A percentile compares a stretch with the other conserved stretches of the same genome.
phyloP scores from a whole-genome alignment of 2,888 invertebrate species.

The Peribatodes rhomboidaria region DNA sequence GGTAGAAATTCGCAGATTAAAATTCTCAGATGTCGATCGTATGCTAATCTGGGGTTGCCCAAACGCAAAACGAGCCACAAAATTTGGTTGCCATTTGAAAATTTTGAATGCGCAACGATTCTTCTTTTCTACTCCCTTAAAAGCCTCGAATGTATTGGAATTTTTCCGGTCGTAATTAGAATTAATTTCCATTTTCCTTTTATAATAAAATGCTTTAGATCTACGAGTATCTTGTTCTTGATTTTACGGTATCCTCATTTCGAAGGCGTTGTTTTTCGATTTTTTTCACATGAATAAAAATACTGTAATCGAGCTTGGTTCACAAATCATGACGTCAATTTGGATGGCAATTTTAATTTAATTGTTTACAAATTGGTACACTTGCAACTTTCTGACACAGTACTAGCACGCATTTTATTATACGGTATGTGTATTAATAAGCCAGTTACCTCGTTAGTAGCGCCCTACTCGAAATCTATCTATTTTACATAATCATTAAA shows the following conservation, averaged over 20 bases:
- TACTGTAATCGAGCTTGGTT: not conserved
- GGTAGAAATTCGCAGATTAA: constrained; percentile 26
- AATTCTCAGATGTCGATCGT: constrained; percentile 47
- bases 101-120: constrained; percentile 21
- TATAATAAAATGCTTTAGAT: not conserved
- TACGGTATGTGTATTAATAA: too few relatives aligned
- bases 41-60: constrained; percentile 46
- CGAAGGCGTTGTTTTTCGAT: constrained; percentile 3
- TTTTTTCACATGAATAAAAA: not conserved
- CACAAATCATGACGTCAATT: too few relatives aligned
- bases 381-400: too few relatives aligned
- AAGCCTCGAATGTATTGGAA: constrained; percentile 16
- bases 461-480: too few relatives aligned
- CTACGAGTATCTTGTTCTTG: not conserved
- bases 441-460: too few relatives aligned
- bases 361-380: too few relatives aligned
- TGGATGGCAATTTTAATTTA: too few relatives aligned
- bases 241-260: not conserved
- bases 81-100: constrained; percentile 23
- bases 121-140: constrained; percentile 16
- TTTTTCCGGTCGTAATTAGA: constrained; percentile 14
- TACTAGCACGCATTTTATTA: too few relatives aligned
- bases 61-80: constrained; percentile 18
- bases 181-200: constrained; percentile 6
- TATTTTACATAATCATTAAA: too few relatives aligned